Conservation (phyloP, 2,113 vertebrate genomes). For the Noturus placidus region DNA sequence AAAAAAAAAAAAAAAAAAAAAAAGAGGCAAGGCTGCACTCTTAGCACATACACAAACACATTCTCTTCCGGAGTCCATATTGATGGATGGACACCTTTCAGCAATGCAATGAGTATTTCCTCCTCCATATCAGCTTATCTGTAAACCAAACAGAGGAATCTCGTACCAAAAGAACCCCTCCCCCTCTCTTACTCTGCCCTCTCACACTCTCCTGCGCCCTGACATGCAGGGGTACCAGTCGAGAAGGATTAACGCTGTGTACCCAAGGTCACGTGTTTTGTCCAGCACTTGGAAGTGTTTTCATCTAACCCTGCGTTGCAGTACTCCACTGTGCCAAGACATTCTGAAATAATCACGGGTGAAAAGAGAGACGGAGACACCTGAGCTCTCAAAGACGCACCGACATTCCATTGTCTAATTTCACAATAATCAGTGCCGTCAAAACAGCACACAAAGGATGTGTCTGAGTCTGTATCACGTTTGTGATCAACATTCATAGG, state of each 20-base stretch:
- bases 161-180: conserved; percentile 49
- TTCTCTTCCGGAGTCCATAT: conserved; percentile 1
- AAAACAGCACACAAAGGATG: neutral
- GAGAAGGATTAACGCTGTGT: conserved; percentile 3
- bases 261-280: neutral
- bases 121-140: conserved; percentile 72
- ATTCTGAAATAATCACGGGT: neutral
- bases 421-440: neutral
- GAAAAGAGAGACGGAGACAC: conserved; percentile 18
- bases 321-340: conserved; percentile 6
- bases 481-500: neutral
- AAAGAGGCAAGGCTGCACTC: neutral
- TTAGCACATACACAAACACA: conserved; percentile 20
- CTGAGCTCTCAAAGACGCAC: conserved; percentile 12
- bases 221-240: neutral
- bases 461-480: neutral
- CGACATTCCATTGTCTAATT: conserved; percentile 25
- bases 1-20: neutral
- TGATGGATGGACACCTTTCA: conserved; percentile 60
- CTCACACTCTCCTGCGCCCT: neutral
- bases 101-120: conserved; percentile 55
- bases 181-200: neutral
- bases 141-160: conserved; percentile 57
- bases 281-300: neutral
- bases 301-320: conserved; percentile 7